A percentile compares a stretch with the other conserved stretches of the same genome.
Evolutionary conservation across 2,888 invertebrate species (phyloP).

Genomic region (Mythimna loreyi): DNA sequence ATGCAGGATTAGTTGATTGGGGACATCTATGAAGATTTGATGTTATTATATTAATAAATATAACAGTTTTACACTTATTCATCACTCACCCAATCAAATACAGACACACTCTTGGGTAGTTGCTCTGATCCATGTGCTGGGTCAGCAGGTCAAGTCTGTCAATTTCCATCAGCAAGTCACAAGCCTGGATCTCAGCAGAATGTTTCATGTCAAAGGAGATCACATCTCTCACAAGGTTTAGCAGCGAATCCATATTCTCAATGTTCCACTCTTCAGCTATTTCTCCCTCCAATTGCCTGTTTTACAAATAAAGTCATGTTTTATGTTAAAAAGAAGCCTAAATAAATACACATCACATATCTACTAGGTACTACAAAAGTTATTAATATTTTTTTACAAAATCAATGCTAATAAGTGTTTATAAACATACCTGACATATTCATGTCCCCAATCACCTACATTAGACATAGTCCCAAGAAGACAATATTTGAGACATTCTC

Average conservation of each 20-base stretch:
- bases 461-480: constrained; percentile 95
- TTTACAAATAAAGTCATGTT: constrained; percentile 30
- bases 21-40: too few species aligned
- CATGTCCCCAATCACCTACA: constrained; percentile 99
- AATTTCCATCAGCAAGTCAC: constrained; percentile 99
- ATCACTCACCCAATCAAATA: constrained; percentile 93
- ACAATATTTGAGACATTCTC: constrained; percentile 98
- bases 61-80: background rate
- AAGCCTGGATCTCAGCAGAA: constrained; percentile 99
- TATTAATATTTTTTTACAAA: background rate
- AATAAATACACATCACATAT: too few species aligned
- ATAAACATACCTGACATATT: constrained; percentile 95
- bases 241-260: constrained; percentile 91
- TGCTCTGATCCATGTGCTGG: constrained; percentile 96
- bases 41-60: background rate
- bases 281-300: constrained; percentile 96
- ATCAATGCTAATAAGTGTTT: constrained; percentile 16
- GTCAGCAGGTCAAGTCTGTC: constrained; percentile 96
- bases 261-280: constrained; percentile 96
- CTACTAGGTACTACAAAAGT: too few species aligned
- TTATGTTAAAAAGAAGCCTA: constrained; percentile 1
- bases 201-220: constrained; percentile 98
- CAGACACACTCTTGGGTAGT: constrained; percentile 97
- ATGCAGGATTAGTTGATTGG: too few species aligned
- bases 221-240: constrained; percentile 96